phyloP scores from a whole-genome alignment of 2,797 vertebrate species.

The Enteromius anoplus region DNA sequence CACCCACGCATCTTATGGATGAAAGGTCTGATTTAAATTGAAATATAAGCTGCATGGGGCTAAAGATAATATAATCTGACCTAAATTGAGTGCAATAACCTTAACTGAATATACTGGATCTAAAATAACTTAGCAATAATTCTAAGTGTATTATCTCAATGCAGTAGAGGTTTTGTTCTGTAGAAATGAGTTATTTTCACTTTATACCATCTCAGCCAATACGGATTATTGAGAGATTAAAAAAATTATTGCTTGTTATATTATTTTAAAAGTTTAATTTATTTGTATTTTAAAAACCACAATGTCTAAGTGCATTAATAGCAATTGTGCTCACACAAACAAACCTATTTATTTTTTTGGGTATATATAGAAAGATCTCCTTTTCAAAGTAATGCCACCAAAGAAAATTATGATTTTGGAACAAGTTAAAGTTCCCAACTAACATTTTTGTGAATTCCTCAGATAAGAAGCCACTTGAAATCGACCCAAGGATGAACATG shows the following conservation, averaged over 20 bases:
- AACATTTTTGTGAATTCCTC: slow-evolving; percentile 37
- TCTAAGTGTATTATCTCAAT: background rate
- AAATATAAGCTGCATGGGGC: background rate
- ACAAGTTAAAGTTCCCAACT: background rate
- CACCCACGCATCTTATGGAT: slow-evolving; percentile 90
- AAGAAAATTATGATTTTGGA: slow-evolving; percentile 28
- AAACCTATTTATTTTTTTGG: slow-evolving; percentile 22
- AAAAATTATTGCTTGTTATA: background rate
- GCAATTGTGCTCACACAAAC: slow-evolving; percentile 29
- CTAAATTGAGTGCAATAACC: background rate
- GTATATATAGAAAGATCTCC: slow-evolving; percentile 32
- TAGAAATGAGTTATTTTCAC: background rate
- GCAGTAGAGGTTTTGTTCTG: background rate
- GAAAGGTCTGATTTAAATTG: slow-evolving; percentile 81
- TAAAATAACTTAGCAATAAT: background rate
- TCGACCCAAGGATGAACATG: slow-evolving; percentile 84
- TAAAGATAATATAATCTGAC: slow-evolving; percentile 22
- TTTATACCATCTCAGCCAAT: background rate
- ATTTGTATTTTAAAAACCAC: background rate
- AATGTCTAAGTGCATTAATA: slow-evolving; percentile 2
- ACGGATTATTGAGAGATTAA: background rate
- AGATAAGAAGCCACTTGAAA: slow-evolving; percentile 90
- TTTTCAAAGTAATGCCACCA: slow-evolving; percentile 32
- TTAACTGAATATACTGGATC: background rate
- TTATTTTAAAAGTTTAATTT: background rate